A percentile compares a stretch with the other conserved stretches of the same genome.
Conservation (phyloP, 2,888 invertebrate genomes). For the Plebejus anna region DNA sequence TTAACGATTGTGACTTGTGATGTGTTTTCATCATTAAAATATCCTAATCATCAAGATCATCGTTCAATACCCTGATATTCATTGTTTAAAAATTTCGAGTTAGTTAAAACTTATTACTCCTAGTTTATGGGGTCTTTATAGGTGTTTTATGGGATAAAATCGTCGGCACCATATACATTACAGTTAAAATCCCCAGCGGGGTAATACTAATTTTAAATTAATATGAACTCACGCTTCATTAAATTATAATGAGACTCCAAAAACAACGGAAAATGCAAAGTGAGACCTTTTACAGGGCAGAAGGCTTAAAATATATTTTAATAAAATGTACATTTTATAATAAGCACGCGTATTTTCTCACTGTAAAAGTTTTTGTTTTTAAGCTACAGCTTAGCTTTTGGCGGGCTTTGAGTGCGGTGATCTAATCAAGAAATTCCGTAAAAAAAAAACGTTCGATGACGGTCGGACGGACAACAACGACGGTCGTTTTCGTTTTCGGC, state of each 20-base stretch:
- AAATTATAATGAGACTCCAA: conserved; percentile 21
- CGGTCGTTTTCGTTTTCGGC: too few species aligned
- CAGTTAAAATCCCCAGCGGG: neutral
- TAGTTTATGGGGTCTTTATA: neutral
- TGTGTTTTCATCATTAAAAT: too few species aligned
- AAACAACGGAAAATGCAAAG: conserved; percentile 9
- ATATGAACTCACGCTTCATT: conserved; percentile 12
- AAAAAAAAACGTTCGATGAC: too few species aligned
- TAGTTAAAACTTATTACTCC: too few species aligned
- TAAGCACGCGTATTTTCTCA: neutral
- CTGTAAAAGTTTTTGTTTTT: neutral
- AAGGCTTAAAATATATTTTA: neutral
- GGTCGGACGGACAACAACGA: too few species aligned
- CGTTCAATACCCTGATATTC: too few species aligned
- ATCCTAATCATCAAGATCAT: too few species aligned
- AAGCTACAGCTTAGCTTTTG: too few species aligned
- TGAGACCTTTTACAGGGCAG: conserved; percentile 3
- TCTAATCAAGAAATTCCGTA: too few species aligned
- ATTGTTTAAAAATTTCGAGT: too few species aligned
- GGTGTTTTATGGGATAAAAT: neutral
- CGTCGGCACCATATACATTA: neutral
- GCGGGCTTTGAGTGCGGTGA: too few species aligned
- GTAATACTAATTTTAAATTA: conserved; percentile 9
- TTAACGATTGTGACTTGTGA: too few species aligned
- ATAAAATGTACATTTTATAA: neutral